Conservation (phyloP, 2,113 vertebrate species). For the Lophotis ruficrista region DNA sequence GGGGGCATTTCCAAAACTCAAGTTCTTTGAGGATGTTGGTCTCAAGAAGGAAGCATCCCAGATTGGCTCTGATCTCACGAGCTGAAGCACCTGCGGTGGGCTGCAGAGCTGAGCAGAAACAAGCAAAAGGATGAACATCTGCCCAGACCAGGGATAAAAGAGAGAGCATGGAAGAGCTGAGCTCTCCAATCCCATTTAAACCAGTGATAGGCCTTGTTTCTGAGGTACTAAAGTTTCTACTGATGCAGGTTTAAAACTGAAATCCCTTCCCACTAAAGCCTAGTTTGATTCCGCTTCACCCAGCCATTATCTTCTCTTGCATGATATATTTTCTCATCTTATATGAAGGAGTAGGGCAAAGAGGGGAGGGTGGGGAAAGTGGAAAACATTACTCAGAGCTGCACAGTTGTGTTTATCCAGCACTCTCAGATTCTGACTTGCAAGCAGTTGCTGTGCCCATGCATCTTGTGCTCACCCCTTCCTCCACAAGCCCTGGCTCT, state of each 20-base stretch:
- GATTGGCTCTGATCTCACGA: not conserved
- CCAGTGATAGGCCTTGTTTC: not conserved
- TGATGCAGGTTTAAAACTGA: not conserved
- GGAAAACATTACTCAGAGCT: not conserved
- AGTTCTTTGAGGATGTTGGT: not conserved
- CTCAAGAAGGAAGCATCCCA: not conserved
- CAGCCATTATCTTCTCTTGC: not conserved
- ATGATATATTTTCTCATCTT: not conserved
- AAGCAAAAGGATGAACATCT: not conserved
- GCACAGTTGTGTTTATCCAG: not conserved
- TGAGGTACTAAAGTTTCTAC: not conserved
- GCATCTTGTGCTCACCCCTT: not conserved
- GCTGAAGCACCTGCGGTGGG: not conserved
- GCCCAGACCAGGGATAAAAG: not conserved
- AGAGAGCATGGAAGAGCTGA: not conserved
- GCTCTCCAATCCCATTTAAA: too few species aligned
- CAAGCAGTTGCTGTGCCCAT: not conserved
- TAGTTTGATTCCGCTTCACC: not conserved
- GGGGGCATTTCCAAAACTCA: not conserved
- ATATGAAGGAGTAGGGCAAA: fast-evolving
- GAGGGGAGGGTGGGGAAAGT: not conserved
- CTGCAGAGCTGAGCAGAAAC: not conserved
- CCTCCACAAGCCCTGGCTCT: not conserved
- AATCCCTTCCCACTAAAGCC: not conserved
- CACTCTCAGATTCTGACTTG: fast-evolving